phyloP scores from a whole-genome alignment of 2,888 invertebrate species.

The Tenthredo mesomela region DNA sequence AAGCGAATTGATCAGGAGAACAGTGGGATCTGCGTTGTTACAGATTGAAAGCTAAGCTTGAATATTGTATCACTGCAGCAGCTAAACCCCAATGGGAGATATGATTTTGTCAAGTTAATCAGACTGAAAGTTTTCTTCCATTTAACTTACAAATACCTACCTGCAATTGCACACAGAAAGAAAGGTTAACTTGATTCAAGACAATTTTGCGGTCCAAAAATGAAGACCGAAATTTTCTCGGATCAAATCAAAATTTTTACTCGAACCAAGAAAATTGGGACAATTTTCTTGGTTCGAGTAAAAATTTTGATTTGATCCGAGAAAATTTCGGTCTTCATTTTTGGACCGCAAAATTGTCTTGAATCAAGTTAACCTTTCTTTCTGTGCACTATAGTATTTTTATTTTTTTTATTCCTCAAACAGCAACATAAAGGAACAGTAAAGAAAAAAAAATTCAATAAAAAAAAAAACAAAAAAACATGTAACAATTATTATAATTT shows the following conservation, averaged over 20 bases:
- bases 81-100: background rate
- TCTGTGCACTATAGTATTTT: too few species aligned
- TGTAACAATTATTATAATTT: background rate
- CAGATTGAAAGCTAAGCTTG: conserved; percentile 48
- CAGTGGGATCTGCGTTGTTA: conserved; percentile 22
- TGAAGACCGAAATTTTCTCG: too few species aligned
- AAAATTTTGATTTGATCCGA: too few species aligned
- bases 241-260: too few species aligned
- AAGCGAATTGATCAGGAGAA: conserved; percentile 47
- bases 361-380: too few species aligned
- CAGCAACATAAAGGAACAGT: background rate
- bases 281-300: too few species aligned
- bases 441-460: background rate
- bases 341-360: too few species aligned
- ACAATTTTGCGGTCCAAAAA: too few species aligned
- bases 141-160: background rate
- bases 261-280: too few species aligned
- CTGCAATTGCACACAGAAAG: background rate
- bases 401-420: background rate
- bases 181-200: too few species aligned
- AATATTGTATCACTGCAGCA: conserved; percentile 33
- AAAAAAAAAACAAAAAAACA: background rate
- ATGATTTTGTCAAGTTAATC: conserved; percentile 42
- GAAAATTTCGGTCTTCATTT: too few species aligned
- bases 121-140: conserved; percentile 21